Evolutionary conservation across 2,888 invertebrate genomes (phyloP).

Genomic region (Leistus spinibarbis): DNA sequence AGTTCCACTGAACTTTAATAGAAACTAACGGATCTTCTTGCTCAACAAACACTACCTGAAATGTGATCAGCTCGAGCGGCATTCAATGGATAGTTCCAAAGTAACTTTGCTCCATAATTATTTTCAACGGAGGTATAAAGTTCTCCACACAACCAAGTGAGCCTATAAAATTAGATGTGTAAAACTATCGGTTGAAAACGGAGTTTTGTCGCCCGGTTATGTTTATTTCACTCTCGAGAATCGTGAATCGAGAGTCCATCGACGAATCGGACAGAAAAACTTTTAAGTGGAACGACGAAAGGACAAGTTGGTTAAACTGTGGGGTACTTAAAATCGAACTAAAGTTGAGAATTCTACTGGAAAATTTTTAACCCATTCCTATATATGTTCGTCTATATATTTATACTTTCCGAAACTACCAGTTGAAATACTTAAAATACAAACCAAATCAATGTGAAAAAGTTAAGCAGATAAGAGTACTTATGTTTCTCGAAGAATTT

Average conservation of each 20-base stretch:
- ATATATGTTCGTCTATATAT: too few species aligned
- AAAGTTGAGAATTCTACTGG: constrained; percentile 8
- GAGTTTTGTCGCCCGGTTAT: not conserved
- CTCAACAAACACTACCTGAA: not conserved
- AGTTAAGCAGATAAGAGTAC: too few species aligned
- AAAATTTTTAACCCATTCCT: not conserved
- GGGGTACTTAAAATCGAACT: constrained; percentile 27
- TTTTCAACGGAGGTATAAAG: not conserved
- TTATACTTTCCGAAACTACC: not conserved
- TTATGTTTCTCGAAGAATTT: too few species aligned
- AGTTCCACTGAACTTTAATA: too few species aligned
- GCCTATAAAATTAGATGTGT: not conserved
- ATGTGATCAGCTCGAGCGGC: not conserved
- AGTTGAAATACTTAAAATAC: not conserved
- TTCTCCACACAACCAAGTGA: not conserved
- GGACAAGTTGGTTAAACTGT: constrained; percentile 27
- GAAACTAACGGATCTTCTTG: too few species aligned
- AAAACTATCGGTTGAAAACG: not conserved
- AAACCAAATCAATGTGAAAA: too few species aligned
- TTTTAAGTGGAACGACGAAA: constrained; percentile 4
- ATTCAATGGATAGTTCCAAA: not conserved
- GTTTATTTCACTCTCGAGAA: constrained; percentile 22
- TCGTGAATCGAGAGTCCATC: constrained; percentile 1
- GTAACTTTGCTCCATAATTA: not conserved
- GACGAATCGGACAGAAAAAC: constrained; percentile 2